Conservation (phyloP, 2,797 vertebrate species). For the Tenualosa ilisha region DNA sequence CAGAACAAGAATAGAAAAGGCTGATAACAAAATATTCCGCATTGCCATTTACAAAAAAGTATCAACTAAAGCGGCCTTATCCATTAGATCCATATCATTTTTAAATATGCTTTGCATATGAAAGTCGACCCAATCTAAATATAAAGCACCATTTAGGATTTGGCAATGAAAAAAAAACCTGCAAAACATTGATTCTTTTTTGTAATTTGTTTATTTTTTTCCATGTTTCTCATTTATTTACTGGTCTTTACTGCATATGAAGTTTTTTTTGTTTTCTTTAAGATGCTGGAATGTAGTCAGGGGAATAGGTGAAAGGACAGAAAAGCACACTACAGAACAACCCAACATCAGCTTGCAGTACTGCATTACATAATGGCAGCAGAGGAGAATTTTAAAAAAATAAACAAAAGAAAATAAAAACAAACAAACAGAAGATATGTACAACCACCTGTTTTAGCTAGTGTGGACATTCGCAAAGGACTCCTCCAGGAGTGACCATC, state of each 20-base stretch:
- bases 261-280: constrained; percentile 71
- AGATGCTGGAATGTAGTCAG: constrained; percentile 97
- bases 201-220: constrained; percentile 68
- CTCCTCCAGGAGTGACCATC: constrained; percentile 83
- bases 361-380: constrained; percentile 98
- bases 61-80: constrained; percentile 96
- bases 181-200: constrained; percentile 86
- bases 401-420: constrained; percentile 51
- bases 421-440: constrained; percentile 90
- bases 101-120: constrained; percentile 99
- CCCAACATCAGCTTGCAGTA: constrained; percentile 97
- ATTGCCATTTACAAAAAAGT: constrained; percentile 99
- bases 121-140: constrained; percentile 99
- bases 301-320: constrained; percentile 89
- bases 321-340: constrained; percentile 98
- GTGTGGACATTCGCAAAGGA: constrained; percentile 85
- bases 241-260: constrained; percentile 98
- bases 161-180: constrained; percentile 98
- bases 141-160: constrained; percentile 99
- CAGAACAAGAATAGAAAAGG: constrained; percentile 99
- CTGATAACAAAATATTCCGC: constrained; percentile 99
- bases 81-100: constrained; percentile 77
- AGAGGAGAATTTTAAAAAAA: constrained; percentile 65
- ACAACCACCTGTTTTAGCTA: constrained; percentile 92
- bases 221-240: constrained; percentile 66